Evolutionary conservation across 2,888 invertebrate genomes (phyloP), one percentile per base, ranked within the genome.

Genomic region (Drosophila sordidapex): DNA sequence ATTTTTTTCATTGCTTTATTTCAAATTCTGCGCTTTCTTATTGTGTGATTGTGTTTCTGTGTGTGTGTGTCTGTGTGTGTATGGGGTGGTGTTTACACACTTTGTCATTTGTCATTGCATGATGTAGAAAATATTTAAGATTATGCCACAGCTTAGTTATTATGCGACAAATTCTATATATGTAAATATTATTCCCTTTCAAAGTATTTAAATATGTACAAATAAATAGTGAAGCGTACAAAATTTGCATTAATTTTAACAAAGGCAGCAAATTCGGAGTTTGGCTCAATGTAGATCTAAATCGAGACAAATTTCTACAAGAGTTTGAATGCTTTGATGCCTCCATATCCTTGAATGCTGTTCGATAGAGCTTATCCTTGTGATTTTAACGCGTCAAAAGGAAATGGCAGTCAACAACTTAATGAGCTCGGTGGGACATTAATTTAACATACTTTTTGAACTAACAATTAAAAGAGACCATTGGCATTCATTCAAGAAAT

Each of bases 21-120:
- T 49, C 8, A 54, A 60, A 48, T 51, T 31, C 35, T 62, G 60
- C 60, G 54, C 46, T 43, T 21, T 13, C 43, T 21, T 43, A 21
- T 15, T 18, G 18, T 6, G 15, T 36, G 11, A 5, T 11, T 43
- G 36, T 4, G 11, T 2, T 10, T 31, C 31, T 40, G 0, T 38
- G 18, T 18, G 8, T 46, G 18, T 31, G n/a, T 40, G 40, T 38
- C 18, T 8, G 15, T 15, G 35, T 43, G 33, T 46, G 18, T 31
- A 21, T 21, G 21, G 21, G 21, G 36, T 52, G 46, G 35, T 49
- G 40, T 57, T 53, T 48, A 2, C 11, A 35, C 11, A 35, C 38
- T 27, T 56, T 35, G 8, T 31, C 21, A 46, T 46, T 38, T 53
- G 62, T 60, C 70, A 75, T 56, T 43, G 56, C 35, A 57, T 72